Conservation (phyloP, 1,140 invertebrate species). For the Megathymus violae region DNA sequence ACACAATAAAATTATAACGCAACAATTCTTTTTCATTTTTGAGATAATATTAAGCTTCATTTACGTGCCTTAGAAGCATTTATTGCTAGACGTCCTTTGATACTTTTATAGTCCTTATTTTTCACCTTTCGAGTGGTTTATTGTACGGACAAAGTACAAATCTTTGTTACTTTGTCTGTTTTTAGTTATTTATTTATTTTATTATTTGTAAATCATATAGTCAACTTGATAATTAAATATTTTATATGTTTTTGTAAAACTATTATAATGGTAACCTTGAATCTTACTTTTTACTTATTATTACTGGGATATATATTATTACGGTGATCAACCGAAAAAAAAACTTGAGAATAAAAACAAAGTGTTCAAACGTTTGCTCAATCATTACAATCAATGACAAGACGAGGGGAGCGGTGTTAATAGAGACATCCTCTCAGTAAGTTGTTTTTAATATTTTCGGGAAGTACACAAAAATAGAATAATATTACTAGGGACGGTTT, state of each 20-base stretch:
- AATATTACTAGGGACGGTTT: conserved; percentile 55
- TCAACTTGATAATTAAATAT: no score
- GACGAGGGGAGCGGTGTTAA: conserved; percentile 65
- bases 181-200: no score
- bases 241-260: no score
- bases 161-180: background rate
- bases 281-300: no score
- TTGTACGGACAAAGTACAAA: background rate
- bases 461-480: conserved; percentile 66
- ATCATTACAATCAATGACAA: conserved; percentile 62
- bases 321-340: no score
- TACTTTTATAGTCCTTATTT: conserved; percentile 10
- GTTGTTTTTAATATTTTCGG: conserved; percentile 78
- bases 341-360: conserved; percentile 31
- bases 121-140: background rate
- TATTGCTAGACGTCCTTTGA: conserved; percentile 3
- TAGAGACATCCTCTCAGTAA: conserved; percentile 72
- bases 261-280: no score
- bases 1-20: conserved; percentile 28
- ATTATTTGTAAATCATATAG: no score
- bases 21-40: conserved; percentile 21
- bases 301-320: no score
- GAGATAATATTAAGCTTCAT: conserved; percentile 14
- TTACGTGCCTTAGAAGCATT: background rate
- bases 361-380: conserved; percentile 43